Evolutionary conservation across 2,113 vertebrate genomes (phyloP).

Genomic region (Catharus fuscescens): DNA sequence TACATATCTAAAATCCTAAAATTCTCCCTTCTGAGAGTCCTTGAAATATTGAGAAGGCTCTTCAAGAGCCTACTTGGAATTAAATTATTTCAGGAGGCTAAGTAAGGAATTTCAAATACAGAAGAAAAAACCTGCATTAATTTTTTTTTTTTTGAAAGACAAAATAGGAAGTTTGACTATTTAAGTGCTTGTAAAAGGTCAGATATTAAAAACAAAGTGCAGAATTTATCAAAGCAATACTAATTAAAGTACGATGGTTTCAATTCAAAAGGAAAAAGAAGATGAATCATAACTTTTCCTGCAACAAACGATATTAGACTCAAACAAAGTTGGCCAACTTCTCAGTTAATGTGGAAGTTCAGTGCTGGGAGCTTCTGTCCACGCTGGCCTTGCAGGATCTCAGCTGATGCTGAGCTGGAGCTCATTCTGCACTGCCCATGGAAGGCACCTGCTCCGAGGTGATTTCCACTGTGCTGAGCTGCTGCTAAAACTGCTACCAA

Average conservation of each 20-base stretch:
- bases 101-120: background rate
- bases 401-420: background rate
- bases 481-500: background rate
- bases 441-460: background rate
- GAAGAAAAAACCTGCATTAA: background rate
- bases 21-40: background rate
- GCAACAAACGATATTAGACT: background rate
- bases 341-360: background rate
- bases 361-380: background rate
- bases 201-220: background rate
- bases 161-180: background rate
- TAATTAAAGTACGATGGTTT: accelerated
- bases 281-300: background rate
- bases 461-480: background rate
- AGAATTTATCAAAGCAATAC: background rate
- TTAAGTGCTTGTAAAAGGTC: background rate
- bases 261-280: background rate
- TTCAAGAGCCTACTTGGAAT: background rate
- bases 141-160: accelerated
- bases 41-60: background rate
- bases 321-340: background rate
- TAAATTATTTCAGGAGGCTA: background rate
- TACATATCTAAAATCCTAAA: background rate
- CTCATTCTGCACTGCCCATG: accelerated
- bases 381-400: background rate